Base-by-base conservation (phyloP, 2,888 invertebrate genomes). In the Clivina fossor region DNA sequence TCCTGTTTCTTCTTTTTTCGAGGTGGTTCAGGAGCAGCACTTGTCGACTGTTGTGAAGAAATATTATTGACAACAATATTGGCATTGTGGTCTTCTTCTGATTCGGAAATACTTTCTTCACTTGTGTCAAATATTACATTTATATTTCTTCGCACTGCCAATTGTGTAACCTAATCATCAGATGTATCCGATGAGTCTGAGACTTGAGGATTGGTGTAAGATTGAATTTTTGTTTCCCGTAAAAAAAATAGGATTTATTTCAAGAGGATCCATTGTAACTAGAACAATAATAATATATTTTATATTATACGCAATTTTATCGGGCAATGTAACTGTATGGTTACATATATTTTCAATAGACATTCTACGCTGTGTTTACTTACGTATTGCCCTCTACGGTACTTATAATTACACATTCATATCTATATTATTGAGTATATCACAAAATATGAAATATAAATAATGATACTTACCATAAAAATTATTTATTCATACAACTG, bases 311-410 rank as follows among this genome's bases (percentile, higher is more conserved):
- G 13, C 38, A 38, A 38, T 38, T 38, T 38, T 38, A 38, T 16
- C 38, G 18, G 38, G 13, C 15, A 38, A 38, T 38, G 38, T 38
- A 38, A 38, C n/a, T n/a, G n/a, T n/a, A n/a, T n/a, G n/a, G n/a
- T n/a, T n/a, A n/a, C n/a, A n/a, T n/a, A n/a, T n/a, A 38, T 38
- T 38, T 38, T 38, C n/a, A 15, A 15, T 8, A 38, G 15, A 38
- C 38, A 13, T 13, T 38, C 38, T 38, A 16, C 16, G 38, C 38
- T 38, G 18, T 38, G n/a, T n/a, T n/a, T n/a, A n/a, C n/a, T n/a
- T n/a, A n/a, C n/a, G n/a, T n/a, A n/a, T n/a, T n/a, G n/a, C n/a
- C n/a, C n/a, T n/a, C n/a, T n/a, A n/a, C n/a, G n/a, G n/a, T n/a
- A n/a, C n/a, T n/a, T n/a, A n/a, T n/a, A n/a, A n/a, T n/a, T n/a